Conservation (phyloP, 2,797 vertebrate genomes). For the Phrynocephalus vlangalii region DNA sequence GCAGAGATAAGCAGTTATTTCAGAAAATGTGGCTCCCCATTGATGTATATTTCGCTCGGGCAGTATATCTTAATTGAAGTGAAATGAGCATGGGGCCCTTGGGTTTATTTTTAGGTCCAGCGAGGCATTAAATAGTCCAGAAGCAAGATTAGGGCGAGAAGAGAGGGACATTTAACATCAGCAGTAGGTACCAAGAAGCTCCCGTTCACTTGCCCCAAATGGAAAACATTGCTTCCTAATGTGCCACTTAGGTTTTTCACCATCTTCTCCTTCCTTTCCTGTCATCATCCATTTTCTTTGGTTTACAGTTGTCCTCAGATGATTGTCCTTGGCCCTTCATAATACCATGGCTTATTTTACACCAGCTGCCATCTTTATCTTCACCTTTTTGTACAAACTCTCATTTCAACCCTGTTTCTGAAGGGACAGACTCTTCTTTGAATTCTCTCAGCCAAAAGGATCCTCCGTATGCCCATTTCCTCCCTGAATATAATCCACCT, state of each 20-base stretch:
- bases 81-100: conserved; percentile 65
- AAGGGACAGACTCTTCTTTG: background rate
- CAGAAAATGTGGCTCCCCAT: conserved; percentile 70
- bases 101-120: conserved; percentile 72
- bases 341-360: background rate
- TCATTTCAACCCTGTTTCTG: too few species aligned
- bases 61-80: conserved; percentile 76
- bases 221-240: conserved; percentile 1
- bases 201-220: conserved; percentile 1
- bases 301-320: background rate
- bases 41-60: conserved; percentile 64
- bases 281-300: background rate
- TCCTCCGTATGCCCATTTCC: too few species aligned
- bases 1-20: conserved; percentile 73
- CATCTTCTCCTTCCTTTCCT: background rate
- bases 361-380: background rate
- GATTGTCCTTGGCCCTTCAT: background rate
- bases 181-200: conserved; percentile 21
- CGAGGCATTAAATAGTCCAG: conserved; percentile 69
- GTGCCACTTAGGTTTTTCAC: background rate
- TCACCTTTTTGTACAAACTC: background rate
- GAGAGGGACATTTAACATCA: conserved; percentile 42
- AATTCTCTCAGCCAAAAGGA: background rate
- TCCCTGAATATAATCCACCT: background rate
- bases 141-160: conserved; percentile 62